Percentiles rank a stretch among this genome's conserved stretches.
phyloP scores from a whole-genome alignment of 92 coral and sea anemone genomes.

The Umimayanthus kanabou region DNA sequence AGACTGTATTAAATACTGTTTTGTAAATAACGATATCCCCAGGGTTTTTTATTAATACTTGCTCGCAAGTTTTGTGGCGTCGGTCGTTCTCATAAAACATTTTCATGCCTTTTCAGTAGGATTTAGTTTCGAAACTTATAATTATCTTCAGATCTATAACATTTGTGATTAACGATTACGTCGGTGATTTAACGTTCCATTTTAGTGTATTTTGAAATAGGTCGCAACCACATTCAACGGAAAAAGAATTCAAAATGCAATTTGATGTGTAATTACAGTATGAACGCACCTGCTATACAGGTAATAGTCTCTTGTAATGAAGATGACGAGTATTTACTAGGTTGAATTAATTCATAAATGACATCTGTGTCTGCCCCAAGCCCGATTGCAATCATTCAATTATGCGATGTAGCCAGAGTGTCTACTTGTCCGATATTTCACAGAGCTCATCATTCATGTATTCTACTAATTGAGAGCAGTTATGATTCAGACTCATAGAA shows the following conservation, averaged over 20 bases:
- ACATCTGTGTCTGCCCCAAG: conserved; percentile 8
- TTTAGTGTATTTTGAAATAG: background rate
- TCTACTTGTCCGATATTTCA: conserved; percentile 2
- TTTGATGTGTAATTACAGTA: background rate
- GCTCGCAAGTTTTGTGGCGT: background rate
- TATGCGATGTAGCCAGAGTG: conserved; percentile 7
- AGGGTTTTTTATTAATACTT: background rate
- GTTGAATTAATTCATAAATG: background rate
- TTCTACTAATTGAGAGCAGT: conserved; percentile 17
- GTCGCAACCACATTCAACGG: background rate
- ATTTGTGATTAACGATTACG: background rate
- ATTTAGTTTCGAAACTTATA: background rate
- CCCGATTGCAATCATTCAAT: conserved; percentile 1
- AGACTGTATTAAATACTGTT: background rate
- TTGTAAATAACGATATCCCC: background rate
- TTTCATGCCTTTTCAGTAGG: background rate
- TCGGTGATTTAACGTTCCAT: background rate
- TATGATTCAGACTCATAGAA: background rate
- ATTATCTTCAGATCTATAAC: background rate
- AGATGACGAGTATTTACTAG: background rate
- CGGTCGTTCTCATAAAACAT: background rate
- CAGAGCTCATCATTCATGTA: background rate
- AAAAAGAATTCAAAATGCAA: background rate
- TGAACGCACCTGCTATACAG: conserved; percentile 6
- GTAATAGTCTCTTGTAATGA: background rate